Conservation (phyloP, 2,888 invertebrate species). For the Mycogona germanica region DNA sequence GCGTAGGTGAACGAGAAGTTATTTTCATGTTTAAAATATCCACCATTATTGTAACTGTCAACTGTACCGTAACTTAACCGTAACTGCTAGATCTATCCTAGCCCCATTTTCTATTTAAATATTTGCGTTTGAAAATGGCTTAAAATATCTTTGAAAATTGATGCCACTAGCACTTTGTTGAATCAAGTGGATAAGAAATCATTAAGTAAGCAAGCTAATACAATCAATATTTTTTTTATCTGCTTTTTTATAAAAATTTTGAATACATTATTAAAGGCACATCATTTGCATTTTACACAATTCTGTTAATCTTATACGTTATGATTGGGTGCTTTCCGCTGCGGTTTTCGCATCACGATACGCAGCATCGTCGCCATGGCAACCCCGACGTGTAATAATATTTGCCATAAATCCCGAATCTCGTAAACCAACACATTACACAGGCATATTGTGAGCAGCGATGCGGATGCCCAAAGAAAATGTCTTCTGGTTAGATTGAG, state of each 20-base stretch:
- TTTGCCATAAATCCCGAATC: slow-evolving; percentile 18
- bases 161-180: too few relatives aligned
- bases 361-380: slow-evolving; percentile 6
- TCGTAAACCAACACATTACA: slow-evolving; percentile 16
- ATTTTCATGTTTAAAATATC: too few relatives aligned
- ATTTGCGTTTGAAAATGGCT: too few relatives aligned
- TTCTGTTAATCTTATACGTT: slow-evolving; percentile 13
- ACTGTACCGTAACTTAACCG: too few relatives aligned
- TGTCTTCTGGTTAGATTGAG: slow-evolving; percentile 3
- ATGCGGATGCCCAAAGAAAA: not conserved
- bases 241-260: not conserved
- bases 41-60: too few relatives aligned
- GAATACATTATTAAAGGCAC: not conserved
- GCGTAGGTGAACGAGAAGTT: too few relatives aligned
- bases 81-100: too few relatives aligned
- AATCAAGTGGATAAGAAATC: too few relatives aligned
- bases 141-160: too few relatives aligned
- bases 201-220: too few relatives aligned
- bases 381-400: slow-evolving; percentile 14
- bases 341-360: slow-evolving; percentile 3
- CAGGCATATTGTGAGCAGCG: slow-evolving; percentile 10
- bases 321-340: slow-evolving; percentile 18
- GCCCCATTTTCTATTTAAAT: too few relatives aligned
- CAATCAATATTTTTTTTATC: too few relatives aligned
- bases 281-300: not conserved